Percentiles rank a stretch among this genome's conserved stretches.
These are phyloP conservation scores for Luscinia megarhynchos DNA, from an alignment of 2,797 vertebrate genomes.

Conservation along the genomic window DNA sequence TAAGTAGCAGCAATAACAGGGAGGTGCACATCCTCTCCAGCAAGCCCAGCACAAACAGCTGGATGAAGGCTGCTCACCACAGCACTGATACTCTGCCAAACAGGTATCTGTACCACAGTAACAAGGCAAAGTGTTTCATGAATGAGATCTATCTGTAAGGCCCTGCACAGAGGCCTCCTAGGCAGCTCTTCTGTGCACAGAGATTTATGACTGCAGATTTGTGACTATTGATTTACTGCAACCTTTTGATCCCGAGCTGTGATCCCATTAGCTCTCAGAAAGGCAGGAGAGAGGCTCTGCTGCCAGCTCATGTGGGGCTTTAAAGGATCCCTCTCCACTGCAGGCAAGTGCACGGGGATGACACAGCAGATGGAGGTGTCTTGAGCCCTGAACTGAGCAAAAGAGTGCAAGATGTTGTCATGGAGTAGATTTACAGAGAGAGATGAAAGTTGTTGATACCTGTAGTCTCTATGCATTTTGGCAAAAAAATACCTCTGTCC, in stretches of 20 bases:
- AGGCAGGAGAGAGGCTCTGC: neutral
- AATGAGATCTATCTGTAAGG: neutral
- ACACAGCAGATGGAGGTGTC: neutral
- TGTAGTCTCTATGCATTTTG: neutral
- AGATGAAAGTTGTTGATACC: neutral
- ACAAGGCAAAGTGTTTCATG: neutral
- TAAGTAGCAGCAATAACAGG: neutral
- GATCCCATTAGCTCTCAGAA: neutral
- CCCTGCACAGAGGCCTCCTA: neutral
- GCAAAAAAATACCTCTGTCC: neutral
- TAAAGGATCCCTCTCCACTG: neutral
- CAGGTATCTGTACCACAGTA: neutral
- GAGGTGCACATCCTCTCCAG: neutral
- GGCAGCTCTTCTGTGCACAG: neutral
- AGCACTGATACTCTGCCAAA: neutral
- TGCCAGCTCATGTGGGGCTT: accelerated
- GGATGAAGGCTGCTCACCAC: neutral
- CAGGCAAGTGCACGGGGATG: neutral
- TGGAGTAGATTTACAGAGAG: neutral
- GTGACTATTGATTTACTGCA: neutral
- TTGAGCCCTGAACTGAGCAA: neutral
- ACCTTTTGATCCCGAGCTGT: neutral
- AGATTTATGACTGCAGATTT: neutral
- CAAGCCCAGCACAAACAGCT: neutral
- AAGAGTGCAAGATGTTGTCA: neutral